phyloP scores from a whole-genome alignment of 30 jellyfish, hydroid and myxozoan species.

The Turritopsis dohrnii region DNA sequence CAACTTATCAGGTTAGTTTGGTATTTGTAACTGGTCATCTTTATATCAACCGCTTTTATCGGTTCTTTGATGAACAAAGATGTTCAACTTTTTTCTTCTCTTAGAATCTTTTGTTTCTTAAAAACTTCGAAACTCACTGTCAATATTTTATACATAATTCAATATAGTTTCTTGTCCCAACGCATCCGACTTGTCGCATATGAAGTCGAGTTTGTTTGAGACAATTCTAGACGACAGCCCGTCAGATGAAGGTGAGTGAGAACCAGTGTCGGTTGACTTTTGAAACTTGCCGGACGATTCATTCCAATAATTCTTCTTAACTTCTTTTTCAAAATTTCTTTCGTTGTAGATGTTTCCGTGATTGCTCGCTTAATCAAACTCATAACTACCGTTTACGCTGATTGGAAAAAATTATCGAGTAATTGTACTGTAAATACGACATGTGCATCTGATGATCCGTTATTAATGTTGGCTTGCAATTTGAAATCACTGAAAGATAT shows the following conservation, averaged over 20 bases:
- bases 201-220: slow-evolving; percentile 23
- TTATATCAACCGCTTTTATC: too few species aligned
- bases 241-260: slow-evolving; percentile 7
- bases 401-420: slow-evolving; percentile 12
- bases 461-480: slow-evolving; percentile 16
- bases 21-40: not conserved
- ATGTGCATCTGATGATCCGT: not conserved
- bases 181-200: slow-evolving; percentile 8
- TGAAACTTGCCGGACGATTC: not conserved
- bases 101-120: not conserved
- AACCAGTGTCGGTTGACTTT: not conserved
- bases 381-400: slow-evolving; percentile 10
- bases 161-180: not conserved
- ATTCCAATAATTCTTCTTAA: not conserved
- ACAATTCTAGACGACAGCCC: slow-evolving; percentile 13
- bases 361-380: slow-evolving; percentile 26
- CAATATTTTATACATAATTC: too few species aligned
- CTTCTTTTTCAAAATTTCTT: not conserved
- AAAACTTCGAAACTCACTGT: too few species aligned
- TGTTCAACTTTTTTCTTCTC: not conserved
- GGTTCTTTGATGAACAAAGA: too few species aligned
- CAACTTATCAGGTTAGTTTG: not conserved
- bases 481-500: slow-evolving; percentile 14
- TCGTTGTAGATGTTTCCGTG: slow-evolving; percentile 15
- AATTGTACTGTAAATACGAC: not conserved